Conservation (phyloP, 1,140 invertebrate genomes). For the Aradophagus sp. region DNA sequence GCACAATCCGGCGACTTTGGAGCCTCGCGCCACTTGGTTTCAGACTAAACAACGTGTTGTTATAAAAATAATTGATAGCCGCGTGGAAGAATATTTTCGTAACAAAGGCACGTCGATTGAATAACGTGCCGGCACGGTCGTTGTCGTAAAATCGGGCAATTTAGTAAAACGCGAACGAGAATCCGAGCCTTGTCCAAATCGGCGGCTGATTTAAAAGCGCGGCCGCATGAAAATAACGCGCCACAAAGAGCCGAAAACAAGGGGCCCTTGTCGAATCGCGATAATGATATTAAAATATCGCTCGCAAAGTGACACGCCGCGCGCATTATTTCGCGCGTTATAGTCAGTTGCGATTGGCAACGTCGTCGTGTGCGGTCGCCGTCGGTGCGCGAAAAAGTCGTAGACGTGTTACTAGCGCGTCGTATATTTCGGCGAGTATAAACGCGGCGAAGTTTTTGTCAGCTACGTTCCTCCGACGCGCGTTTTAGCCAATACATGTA, state of each 20-base stretch:
- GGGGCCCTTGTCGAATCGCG: too few species aligned
- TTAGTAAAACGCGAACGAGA: too few species aligned
- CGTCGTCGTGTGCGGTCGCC: slow-evolving; percentile 52
- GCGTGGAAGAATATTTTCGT: slow-evolving; percentile 18
- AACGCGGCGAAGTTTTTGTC: slow-evolving; percentile 56
- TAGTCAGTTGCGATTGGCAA: slow-evolving; percentile 42
- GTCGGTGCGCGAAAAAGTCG: slow-evolving; percentile 44
- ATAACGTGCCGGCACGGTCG: neutral
- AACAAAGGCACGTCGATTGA: neutral
- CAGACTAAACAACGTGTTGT: slow-evolving; percentile 30
- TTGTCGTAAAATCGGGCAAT: too few species aligned
- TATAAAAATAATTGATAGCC: slow-evolving; percentile 33
- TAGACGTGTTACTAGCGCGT: slow-evolving; percentile 46
- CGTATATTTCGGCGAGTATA: slow-evolving; percentile 57
- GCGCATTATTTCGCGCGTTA: slow-evolving; percentile 26
- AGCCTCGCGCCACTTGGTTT: slow-evolving; percentile 15
- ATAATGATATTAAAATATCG: too few species aligned
- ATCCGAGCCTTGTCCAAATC: too few species aligned
- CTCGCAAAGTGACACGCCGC: slow-evolving; percentile 25
- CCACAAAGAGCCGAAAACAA: too few species aligned
- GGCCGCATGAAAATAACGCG: too few species aligned
- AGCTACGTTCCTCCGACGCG: slow-evolving; percentile 45
- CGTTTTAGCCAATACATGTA: slow-evolving; percentile 53
- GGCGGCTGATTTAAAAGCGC: too few species aligned
- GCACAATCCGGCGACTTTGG: neutral